phyloP scores from a whole-genome alignment of 2,797 vertebrate genomes.

The Molossus molossus region DNA sequence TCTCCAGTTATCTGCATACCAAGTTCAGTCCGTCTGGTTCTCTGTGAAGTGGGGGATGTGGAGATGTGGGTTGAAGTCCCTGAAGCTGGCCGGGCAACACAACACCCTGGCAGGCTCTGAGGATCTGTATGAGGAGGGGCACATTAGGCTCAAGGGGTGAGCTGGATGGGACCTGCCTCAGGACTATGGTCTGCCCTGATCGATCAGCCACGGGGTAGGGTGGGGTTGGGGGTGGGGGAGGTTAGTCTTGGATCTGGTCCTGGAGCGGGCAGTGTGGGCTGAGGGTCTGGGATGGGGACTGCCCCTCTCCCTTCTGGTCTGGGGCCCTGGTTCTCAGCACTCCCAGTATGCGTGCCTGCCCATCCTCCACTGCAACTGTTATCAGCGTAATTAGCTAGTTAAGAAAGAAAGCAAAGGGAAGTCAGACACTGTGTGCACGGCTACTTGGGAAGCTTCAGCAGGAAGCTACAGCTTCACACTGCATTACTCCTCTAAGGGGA shows the following conservation, averaged over 20 bases:
- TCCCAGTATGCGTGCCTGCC: background rate
- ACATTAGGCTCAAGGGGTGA: background rate
- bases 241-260: background rate
- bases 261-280: background rate
- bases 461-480: too few relatives aligned
- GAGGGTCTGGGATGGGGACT: background rate
- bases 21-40: background rate
- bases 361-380: too few relatives aligned
- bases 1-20: background rate
- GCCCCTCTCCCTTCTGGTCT: background rate
- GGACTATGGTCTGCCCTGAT: background rate
- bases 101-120: too few relatives aligned
- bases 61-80: background rate
- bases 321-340: background rate
- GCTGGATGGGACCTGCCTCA: background rate
- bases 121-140: background rate
- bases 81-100: background rate
- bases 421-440: too few relatives aligned
- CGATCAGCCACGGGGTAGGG: background rate
- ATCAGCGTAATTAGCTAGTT: too few relatives aligned
- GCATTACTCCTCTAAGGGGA: too few relatives aligned
- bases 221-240: background rate
- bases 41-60: fast-evolving
- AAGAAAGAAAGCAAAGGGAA: too few relatives aligned
- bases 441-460: too few relatives aligned